phyloP scores from a whole-genome alignment of 2,888 invertebrate genomes.

The Pseudoips prasinana region DNA sequence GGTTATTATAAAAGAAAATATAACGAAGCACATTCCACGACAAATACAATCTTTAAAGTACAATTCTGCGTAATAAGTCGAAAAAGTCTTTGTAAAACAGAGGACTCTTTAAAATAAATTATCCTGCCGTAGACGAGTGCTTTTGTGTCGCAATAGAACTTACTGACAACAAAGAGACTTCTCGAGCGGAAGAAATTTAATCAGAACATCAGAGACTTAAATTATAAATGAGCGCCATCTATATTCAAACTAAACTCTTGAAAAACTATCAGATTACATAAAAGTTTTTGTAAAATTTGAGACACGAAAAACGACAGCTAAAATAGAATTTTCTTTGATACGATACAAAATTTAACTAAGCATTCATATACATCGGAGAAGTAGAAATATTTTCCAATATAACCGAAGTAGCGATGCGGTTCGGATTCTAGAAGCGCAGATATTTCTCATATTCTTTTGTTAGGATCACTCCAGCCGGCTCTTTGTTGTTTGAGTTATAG shows the following conservation, averaged over 20 bases:
- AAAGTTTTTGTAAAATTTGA: conserved; percentile 15
- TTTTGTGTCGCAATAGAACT: conserved; percentile 54
- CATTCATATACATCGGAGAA: conserved; percentile 45
- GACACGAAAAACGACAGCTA: too few species aligned
- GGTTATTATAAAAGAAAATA: conserved; percentile 17
- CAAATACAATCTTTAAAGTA: conserved; percentile 34
- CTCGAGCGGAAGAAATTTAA: conserved; percentile 56
- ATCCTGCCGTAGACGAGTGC: conserved; percentile 48
- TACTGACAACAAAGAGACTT: conserved; percentile 53
- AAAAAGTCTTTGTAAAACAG: conserved; percentile 37
- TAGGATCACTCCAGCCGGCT: conserved; percentile 60
- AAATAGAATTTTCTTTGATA: conserved; percentile 13
- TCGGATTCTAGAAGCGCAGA: conserved; percentile 64
- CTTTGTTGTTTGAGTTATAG: conserved; percentile 72
- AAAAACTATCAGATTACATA: conserved; percentile 32
- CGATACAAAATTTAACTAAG: conserved; percentile 30
- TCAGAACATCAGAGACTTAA: conserved; percentile 51
- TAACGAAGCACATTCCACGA: conserved; percentile 28
- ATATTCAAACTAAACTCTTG: conserved; percentile 26
- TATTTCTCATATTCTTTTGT: conserved; percentile 79
- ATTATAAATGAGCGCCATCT: conserved; percentile 43
- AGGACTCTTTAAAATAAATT: conserved; percentile 55
- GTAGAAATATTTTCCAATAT: conserved; percentile 71
- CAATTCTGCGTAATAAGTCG: conserved; percentile 33
- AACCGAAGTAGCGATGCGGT: conserved; percentile 64